A percentile compares a stretch with the other conserved stretches of the same genome.
These are phyloP conservation scores for Gobius niger DNA, from an alignment of 2,113 vertebrate genomes.

Conservation along the genomic window DNA sequence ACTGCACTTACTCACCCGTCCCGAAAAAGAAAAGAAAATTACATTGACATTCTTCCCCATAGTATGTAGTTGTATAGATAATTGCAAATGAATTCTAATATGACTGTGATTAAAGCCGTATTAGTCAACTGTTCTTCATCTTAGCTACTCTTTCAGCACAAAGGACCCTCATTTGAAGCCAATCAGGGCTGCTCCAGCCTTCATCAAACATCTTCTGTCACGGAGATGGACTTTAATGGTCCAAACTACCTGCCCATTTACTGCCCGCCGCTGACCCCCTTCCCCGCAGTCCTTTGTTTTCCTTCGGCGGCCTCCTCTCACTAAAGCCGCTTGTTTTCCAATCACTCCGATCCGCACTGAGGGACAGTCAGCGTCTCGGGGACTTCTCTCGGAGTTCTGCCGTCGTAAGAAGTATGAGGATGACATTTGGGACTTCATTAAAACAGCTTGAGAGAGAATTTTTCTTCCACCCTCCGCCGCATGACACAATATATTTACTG, in stretches of 20 bases:
- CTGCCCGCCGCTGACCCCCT: slow-evolving; percentile 15
- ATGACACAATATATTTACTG: slow-evolving; percentile 69
- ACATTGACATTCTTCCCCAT: slow-evolving; percentile 55
- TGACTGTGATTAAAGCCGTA: slow-evolving; percentile 44
- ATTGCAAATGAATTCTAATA: slow-evolving; percentile 47
- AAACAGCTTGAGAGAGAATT: slow-evolving; percentile 70
- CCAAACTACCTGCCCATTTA: slow-evolving; percentile 48
- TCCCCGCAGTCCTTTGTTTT: slow-evolving; percentile 13
- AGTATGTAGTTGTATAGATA: slow-evolving; percentile 37
- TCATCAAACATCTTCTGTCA: slow-evolving; percentile 27
- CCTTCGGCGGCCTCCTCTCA: slow-evolving; percentile 20
- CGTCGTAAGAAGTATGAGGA: slow-evolving; percentile 61
- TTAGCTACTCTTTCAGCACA: slow-evolving; percentile 18
- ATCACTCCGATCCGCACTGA: slow-evolving; percentile 49
- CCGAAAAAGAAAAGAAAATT: slow-evolving; percentile 21
- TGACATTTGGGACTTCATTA: slow-evolving; percentile 80
- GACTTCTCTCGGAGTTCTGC: slow-evolving; percentile 48
- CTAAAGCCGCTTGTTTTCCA: slow-evolving; percentile 54
- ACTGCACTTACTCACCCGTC: slow-evolving; percentile 40
- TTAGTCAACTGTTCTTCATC: slow-evolving; percentile 34
- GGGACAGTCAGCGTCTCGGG: slow-evolving; percentile 54
- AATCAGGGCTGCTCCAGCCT: slow-evolving; percentile 16
- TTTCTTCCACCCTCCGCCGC: slow-evolving; percentile 67
- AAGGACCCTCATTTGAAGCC: background rate
- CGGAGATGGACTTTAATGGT: slow-evolving; percentile 28